Evolutionary conservation across 2,113 vertebrate genomes (phyloP).

Genomic region (Cyanocitta stelleri): DNA sequence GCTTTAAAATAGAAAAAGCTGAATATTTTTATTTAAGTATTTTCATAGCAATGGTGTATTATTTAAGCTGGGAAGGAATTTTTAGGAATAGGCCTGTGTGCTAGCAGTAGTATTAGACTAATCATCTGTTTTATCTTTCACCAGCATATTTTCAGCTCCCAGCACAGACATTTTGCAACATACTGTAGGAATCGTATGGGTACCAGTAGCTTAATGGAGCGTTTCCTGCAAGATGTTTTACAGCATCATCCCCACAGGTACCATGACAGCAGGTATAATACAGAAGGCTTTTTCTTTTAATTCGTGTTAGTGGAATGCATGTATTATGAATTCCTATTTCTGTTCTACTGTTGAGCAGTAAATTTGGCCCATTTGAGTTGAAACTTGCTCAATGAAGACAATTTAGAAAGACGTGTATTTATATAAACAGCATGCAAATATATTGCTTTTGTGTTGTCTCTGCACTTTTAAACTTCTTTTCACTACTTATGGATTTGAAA

Average conservation of each 20-base stretch:
- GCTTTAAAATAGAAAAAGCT: not conserved
- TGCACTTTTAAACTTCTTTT: not conserved
- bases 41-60: not conserved
- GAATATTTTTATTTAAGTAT: not conserved
- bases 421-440: not conserved
- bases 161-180: constrained; percentile 79
- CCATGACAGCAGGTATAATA: constrained; percentile 78
- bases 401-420: not conserved
- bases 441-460: not conserved
- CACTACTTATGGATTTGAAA: not conserved
- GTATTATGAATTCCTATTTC: not conserved
- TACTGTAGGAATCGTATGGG: constrained; percentile 63
- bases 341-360: not conserved
- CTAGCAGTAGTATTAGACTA: not conserved
- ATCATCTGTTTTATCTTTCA: not conserved
- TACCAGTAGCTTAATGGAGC: constrained; percentile 80
- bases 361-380: not conserved
- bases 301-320: not conserved
- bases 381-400: not conserved
- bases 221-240: constrained; percentile 90
- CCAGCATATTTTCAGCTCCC: constrained; percentile 86
- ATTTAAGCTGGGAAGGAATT: not conserved
- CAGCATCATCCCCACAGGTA: constrained; percentile 83
- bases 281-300: not conserved
- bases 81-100: not conserved